A percentile compares a stretch with the other conserved stretches of the same genome.
Evolutionary conservation across 1,140 invertebrate genomes (phyloP).

Genomic region (Oedothorax gibbosus): DNA sequence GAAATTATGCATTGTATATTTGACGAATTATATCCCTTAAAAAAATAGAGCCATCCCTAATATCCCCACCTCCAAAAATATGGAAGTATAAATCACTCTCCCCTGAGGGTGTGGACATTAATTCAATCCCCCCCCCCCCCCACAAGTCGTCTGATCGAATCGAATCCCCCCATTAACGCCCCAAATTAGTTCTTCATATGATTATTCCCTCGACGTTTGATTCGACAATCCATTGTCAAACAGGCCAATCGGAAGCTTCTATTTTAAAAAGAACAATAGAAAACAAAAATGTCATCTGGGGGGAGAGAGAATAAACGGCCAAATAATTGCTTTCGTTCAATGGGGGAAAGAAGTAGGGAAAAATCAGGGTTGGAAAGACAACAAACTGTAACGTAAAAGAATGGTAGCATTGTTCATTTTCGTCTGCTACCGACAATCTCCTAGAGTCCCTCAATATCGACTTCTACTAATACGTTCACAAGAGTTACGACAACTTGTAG

Average conservation of each 20-base stretch:
- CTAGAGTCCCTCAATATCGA: too few species aligned
- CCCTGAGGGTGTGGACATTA: neutral
- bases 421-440: too few species aligned
- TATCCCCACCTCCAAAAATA: too few species aligned
- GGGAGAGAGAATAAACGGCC: conserved; percentile 19
- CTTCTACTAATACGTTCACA: too few species aligned
- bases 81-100: too few species aligned
- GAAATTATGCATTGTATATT: too few species aligned
- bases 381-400: neutral
- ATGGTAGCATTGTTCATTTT: too few species aligned
- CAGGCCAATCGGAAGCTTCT: conserved; percentile 32
- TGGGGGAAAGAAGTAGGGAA: neutral
- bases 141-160: neutral
- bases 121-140: neutral
- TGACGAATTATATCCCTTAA: too few species aligned
- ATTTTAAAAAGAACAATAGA: conserved; percentile 6
- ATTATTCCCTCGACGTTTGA: conserved; percentile 42
- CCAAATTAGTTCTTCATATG: conserved; percentile 39
- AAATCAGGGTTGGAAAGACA: conserved; percentile 8
- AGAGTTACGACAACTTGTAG: too few species aligned
- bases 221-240: conserved; percentile 41
- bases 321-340: conserved; percentile 47
- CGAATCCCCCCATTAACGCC: conserved; percentile 28
- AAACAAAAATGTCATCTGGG: neutral
- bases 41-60: too few species aligned